These are phyloP conservation scores for Poecilus cupreus DNA, from an alignment of 2,888 invertebrate genomes.

Conservation along the genomic window DNA sequence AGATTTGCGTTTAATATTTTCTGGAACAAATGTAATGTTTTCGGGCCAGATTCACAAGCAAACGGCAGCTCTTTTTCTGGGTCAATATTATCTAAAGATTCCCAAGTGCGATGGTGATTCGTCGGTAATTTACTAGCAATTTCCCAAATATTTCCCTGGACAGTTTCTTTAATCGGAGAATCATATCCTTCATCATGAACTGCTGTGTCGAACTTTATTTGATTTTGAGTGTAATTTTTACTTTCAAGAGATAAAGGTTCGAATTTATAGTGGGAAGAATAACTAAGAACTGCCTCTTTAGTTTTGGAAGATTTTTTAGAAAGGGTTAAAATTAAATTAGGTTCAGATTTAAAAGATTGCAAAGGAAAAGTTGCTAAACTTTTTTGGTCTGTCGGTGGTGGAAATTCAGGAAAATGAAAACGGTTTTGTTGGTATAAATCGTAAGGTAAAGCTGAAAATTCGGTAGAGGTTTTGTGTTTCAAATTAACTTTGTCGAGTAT, in stretches of 20 bases:
- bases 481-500: constrained; percentile 40
- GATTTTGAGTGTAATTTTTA: neutral
- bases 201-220: neutral
- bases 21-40: constrained; percentile 66
- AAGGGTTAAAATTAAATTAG: neutral
- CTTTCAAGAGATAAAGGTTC: neutral
- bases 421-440: constrained; percentile 60
- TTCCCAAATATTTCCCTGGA: constrained; percentile 67
- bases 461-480: constrained; percentile 61
- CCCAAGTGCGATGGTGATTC: constrained; percentile 68
- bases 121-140: constrained; percentile 65
- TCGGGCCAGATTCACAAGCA: constrained; percentile 68
- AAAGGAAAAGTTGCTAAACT: neutral
- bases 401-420: neutral
- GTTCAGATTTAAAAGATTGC: constrained; percentile 12
- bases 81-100: constrained; percentile 67
- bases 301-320: neutral
- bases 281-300: constrained; percentile 16
- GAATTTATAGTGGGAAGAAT: constrained; percentile 45
- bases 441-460: constrained; percentile 62
- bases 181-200: constrained; percentile 63
- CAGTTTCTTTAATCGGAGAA: constrained; percentile 62
- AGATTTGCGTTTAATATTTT: constrained; percentile 62
- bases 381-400: neutral
- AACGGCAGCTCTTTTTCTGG: constrained; percentile 69